Evolutionary conservation across 2,113 vertebrate species (phyloP).

Genomic region (Erythrolamprus reginae): DNA sequence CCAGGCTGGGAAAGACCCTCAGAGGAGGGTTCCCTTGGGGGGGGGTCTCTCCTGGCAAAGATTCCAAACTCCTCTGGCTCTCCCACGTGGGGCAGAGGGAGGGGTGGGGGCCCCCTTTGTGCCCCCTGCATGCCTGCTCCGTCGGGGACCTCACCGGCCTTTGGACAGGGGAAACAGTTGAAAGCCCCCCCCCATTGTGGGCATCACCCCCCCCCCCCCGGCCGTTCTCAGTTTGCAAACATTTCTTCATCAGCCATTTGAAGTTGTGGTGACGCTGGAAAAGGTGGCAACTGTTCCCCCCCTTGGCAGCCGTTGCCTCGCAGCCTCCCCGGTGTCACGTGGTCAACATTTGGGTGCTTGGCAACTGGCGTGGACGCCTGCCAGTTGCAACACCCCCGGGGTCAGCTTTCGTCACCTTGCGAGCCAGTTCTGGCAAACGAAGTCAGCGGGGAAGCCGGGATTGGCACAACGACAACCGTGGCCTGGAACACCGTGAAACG

Average conservation of each 20-base stretch:
- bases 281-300: not conserved
- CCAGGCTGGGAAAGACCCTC: not conserved
- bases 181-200: not conserved
- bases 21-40: not conserved
- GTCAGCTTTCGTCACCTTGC: too few species aligned
- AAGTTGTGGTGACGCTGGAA: not conserved
- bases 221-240: not conserved
- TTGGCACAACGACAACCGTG: not conserved
- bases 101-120: not conserved
- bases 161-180: not conserved
- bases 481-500: not conserved
- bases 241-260: not conserved
- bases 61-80: not conserved
- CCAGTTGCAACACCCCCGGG: not conserved
- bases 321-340: not conserved
- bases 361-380: not conserved
- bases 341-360: not conserved
- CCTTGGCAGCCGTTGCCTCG: too few species aligned
- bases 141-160: not conserved
- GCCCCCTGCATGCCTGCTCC: not conserved
- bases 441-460: not conserved
- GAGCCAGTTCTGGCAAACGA: not conserved
- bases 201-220: not conserved
- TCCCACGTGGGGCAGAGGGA: not conserved
- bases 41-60: not conserved